These are phyloP conservation scores for Drosophila kuntzei DNA, from an alignment of 2,888 invertebrate genomes.

Conservation along the genomic window DNA sequence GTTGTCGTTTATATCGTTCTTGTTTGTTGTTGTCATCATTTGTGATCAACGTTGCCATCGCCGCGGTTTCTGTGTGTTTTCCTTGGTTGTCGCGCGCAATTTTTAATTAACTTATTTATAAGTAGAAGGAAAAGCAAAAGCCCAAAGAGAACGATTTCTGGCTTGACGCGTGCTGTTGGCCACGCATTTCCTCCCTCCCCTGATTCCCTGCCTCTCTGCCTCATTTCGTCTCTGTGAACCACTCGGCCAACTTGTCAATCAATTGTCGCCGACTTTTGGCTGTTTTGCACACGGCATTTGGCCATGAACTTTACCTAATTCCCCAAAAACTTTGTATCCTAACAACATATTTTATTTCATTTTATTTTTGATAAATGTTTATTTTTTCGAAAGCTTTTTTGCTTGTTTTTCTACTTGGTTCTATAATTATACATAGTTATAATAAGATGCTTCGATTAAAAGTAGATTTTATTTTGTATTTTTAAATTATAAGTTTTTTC, in stretches of 20 bases:
- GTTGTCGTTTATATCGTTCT: constrained; percentile 29
- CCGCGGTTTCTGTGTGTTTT: constrained; percentile 19
- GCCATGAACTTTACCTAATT: constrained; percentile 66
- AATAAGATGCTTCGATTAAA: too few relatives aligned
- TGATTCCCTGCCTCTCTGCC: neutral
- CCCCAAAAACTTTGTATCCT: constrained; percentile 11
- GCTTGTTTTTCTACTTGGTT: neutral
- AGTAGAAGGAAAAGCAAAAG: constrained; percentile 46
- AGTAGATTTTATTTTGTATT: neutral
- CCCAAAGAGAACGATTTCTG: constrained; percentile 37
- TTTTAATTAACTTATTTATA: constrained; percentile 78
- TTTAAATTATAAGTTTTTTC: neutral
- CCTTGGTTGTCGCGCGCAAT: constrained; percentile 45
- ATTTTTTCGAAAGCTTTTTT: neutral
- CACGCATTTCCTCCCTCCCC: constrained; percentile 33
- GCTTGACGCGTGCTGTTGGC: constrained; percentile 53
- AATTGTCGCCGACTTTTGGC: constrained; percentile 59
- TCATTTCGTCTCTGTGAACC: constrained; percentile 1
- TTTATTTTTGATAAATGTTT: neutral
- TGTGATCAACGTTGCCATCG: constrained; percentile 45
- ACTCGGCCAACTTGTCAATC: constrained; percentile 76
- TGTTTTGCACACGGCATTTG: constrained; percentile 50
- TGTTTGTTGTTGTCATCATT: constrained; percentile 33
- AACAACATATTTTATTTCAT: neutral
- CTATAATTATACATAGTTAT: neutral